A percentile compares a stretch with the other conserved stretches of the same genome.
These are phyloP conservation scores for Schizopygopsis malacanthus DNA, from an alignment of 2,797 vertebrate species.

Conservation along the genomic window DNA sequence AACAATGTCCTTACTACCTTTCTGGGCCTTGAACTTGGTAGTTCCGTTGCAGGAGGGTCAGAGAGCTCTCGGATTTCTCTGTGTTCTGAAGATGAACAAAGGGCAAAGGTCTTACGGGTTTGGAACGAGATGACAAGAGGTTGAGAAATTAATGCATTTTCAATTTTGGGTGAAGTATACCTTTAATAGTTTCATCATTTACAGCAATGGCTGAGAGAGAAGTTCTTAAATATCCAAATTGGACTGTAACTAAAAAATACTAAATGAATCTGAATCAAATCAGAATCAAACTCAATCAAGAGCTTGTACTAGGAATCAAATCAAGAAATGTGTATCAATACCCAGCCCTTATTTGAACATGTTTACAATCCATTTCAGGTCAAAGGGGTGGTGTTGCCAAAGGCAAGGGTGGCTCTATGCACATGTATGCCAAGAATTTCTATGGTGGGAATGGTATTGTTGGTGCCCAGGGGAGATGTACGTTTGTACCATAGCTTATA, in stretches of 20 bases:
- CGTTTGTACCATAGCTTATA: neutral
- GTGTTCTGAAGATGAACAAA: no score
- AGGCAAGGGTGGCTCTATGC: slow-evolving; percentile 96
- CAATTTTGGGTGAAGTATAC: no score
- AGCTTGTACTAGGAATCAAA: neutral
- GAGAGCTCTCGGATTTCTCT: no score
- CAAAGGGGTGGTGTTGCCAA: slow-evolving; percentile 90
- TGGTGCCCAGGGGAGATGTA: slow-evolving; percentile 88
- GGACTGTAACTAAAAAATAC: neutral
- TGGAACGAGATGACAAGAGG: no score
- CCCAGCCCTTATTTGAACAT: neutral
- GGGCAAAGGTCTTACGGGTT: no score
- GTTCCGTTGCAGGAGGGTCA: no score
- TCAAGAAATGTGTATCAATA: neutral
- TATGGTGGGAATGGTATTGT: slow-evolving; percentile 98
- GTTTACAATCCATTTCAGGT: slow-evolving; percentile 72
- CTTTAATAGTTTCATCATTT: neutral
- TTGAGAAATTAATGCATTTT: no score
- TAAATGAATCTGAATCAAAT: neutral
- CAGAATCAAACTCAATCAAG: neutral
- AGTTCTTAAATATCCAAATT: neutral
- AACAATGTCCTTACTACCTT: no score
- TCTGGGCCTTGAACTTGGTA: no score
- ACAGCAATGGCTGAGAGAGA: neutral
- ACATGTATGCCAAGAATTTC: slow-evolving; percentile 93